These are phyloP conservation scores for Phataginus tetradactyla DNA, from an alignment of 2,797 vertebrate genomes.

Conservation along the genomic window DNA sequence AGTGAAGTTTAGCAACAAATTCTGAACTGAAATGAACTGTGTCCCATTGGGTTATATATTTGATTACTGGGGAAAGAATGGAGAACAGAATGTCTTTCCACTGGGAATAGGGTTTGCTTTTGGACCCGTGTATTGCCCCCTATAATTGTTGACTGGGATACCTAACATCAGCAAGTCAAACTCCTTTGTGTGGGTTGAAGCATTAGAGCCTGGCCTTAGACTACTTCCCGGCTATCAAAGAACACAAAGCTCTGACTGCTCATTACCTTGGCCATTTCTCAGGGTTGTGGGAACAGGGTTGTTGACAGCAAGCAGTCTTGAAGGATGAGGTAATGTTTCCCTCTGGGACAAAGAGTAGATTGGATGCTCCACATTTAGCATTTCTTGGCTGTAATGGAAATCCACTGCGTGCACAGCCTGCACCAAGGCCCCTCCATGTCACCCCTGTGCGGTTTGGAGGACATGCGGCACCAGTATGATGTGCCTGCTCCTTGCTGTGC, in stretches of 20 bases:
- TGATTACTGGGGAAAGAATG: neutral
- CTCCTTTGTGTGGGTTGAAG: neutral
- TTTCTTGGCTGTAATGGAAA: conserved; percentile 9
- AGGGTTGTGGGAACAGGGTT: neutral
- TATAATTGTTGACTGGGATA: neutral
- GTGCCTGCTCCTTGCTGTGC: neutral
- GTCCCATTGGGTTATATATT: neutral
- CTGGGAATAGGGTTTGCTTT: neutral
- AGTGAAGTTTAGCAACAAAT: neutral
- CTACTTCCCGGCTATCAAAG: neutral
- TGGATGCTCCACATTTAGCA: neutral
- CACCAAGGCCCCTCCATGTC: neutral
- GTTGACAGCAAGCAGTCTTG: neutral
- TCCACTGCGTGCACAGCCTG: neutral
- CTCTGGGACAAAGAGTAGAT: neutral
- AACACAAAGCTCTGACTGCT: neutral
- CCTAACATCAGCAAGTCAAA: neutral
- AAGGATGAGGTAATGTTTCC: neutral
- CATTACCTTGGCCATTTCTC: conserved; percentile 6
- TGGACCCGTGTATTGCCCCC: neutral
- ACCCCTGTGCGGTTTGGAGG: neutral
- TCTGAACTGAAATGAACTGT: neutral
- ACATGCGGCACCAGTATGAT: neutral
- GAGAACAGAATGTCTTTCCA: neutral
- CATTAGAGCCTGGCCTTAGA: neutral